Evolutionary conservation across 35 echinoderm and acorn worm species (phyloP), one percentile per base, ranked within the genome.

Genomic region (Acanthaster planci): DNA sequence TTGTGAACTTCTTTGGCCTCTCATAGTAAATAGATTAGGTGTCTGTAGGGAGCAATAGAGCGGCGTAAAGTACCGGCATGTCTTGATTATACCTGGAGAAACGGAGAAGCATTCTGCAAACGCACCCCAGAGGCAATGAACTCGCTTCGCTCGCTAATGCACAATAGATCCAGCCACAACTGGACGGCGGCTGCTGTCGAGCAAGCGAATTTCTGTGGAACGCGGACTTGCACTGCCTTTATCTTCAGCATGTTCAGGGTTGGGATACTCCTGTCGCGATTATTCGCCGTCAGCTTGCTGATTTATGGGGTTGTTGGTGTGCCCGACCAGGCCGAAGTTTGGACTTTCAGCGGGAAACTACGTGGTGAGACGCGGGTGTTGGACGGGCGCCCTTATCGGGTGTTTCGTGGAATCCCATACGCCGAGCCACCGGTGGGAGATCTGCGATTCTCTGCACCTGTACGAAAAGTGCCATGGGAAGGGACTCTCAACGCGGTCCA

Each of bases 381-480:
- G 7, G 51, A 81, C 51, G 79, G 79, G 22, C 40, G 29, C 10
- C 8, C 18, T 1, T 81, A 81, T 27, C 47, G 44, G 27, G 51
- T 52, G 39, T 91, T 91, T 52, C 83, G 85, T 35, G 91, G 91
- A 31, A 84, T 93, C 36, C 91, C 91, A 8, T 93, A 93, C 91
- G 91, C 86, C 1, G 91, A 93, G 36, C 86, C 86, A 38, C 91
- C 91, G 2, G 29, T 87, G 18, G 84, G 76, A 10, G 39, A 81
- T 42, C 40, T 29, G 37, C 44, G 91, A 32, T 93, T 93, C 38
- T 23, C 67, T 32, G 75, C 80, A 82, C 80, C 91, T 1, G 27
- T 60, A 3, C 64, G 67, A 27, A 93, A 84, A 30, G 21, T 29
- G 52, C 37, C 50, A 8, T 93, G 86, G 91, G 77, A 59, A 22